phyloP scores from a whole-genome alignment of 2,797 vertebrate genomes.

The Sebastes ruberrimus region DNA sequence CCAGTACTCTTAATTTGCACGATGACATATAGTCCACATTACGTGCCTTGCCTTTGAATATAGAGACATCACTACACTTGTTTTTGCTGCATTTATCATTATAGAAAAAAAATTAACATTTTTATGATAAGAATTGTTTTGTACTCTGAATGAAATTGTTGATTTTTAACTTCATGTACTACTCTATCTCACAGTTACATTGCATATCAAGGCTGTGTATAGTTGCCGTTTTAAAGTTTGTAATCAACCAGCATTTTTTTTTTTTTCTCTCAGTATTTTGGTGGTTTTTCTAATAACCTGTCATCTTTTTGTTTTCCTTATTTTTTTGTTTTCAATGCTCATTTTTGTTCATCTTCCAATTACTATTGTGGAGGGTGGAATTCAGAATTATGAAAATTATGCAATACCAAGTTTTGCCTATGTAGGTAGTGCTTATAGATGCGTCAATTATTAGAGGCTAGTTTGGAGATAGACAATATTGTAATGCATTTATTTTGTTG shows the following conservation, averaged over 20 bases:
- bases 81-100: slow-evolving; percentile 99
- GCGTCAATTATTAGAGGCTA: slow-evolving; percentile 99
- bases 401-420: slow-evolving; percentile 99
- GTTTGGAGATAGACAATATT: slow-evolving; percentile 94
- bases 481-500: slow-evolving; percentile 88
- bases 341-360: slow-evolving; percentile 97
- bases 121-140: slow-evolving; percentile 99
- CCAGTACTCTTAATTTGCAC: slow-evolving; percentile 99
- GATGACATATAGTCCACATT: slow-evolving; percentile 99
- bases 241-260: slow-evolving; percentile 97
- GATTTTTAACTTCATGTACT: slow-evolving; percentile 99
- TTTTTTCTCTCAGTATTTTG: slow-evolving; percentile 88
- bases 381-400: slow-evolving; percentile 99
- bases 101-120: slow-evolving; percentile 95
- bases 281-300: slow-evolving; percentile 90
- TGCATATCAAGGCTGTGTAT: slow-evolving; percentile 99
- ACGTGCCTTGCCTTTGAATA: slow-evolving; percentile 99
- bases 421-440: slow-evolving; percentile 99
- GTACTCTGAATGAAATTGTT: slow-evolving; percentile 98
- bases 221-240: slow-evolving; percentile 98
- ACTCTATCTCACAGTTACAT: slow-evolving; percentile 99
- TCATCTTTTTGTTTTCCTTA: slow-evolving; percentile 88
- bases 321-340: slow-evolving; percentile 83
- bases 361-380: slow-evolving; percentile 93
- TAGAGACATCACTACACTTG: slow-evolving; percentile 98